Evolutionary conservation across 2,888 invertebrate species (phyloP).

Genomic region (Ophion ellenae): DNA sequence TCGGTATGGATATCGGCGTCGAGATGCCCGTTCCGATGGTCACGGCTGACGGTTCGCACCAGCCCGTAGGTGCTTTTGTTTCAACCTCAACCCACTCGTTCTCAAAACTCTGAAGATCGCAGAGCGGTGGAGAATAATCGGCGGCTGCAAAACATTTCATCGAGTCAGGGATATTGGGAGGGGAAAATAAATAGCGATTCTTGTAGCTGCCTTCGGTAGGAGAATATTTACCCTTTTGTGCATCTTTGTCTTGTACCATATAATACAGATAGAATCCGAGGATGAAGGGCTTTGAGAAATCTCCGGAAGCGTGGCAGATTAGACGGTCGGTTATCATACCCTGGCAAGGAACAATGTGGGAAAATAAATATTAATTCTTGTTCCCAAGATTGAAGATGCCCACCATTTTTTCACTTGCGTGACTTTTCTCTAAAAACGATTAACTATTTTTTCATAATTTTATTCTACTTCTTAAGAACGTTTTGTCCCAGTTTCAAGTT

Average conservation of each 20-base stretch:
- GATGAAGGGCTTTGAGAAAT: conserved; percentile 90
- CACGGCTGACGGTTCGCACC: conserved; percentile 77
- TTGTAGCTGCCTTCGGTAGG: not conserved
- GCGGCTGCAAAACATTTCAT: conserved; percentile 38
- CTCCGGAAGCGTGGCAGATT: conserved; percentile 96
- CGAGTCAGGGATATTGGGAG: not conserved
- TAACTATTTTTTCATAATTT: too few relatives aligned
- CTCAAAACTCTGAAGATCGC: conserved; percentile 92
- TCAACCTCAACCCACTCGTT: conserved; percentile 97
- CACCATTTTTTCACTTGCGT: too few relatives aligned
- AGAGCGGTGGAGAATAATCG: conserved; percentile 88
- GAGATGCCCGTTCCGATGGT: conserved; percentile 78
- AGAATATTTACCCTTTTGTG: conserved; percentile 75
- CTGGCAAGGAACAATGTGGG: conserved; percentile 78
- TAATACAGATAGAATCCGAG: conserved; percentile 97
- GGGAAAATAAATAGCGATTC: not conserved
- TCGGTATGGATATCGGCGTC: conserved; percentile 82
- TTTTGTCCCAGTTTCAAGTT: too few relatives aligned
- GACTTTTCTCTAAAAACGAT: too few relatives aligned
- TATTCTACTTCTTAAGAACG: too few relatives aligned
- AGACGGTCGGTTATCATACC: conserved; percentile 90
- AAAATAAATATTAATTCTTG: too few relatives aligned
- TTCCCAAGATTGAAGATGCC: too few relatives aligned
- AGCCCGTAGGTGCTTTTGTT: conserved; percentile 87
- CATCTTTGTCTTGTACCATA: conserved; percentile 89